Base-by-base conservation (phyloP, 1,140 invertebrate genomes). In the Drusus annulatus region DNA sequence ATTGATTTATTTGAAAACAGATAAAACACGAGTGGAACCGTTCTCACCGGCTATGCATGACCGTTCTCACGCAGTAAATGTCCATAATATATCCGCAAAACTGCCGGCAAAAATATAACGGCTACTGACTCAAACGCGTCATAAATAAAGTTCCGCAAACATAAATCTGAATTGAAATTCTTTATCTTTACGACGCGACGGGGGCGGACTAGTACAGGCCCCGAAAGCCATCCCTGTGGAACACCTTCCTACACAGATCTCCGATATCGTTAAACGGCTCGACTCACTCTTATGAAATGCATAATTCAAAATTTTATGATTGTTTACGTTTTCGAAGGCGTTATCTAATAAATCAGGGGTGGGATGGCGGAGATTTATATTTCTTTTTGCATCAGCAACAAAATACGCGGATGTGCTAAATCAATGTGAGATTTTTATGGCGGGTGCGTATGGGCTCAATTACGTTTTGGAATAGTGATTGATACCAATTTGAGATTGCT, bases 261-360 rank as follows among this genome's bases (percentile, higher is more conserved):
- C 60, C 50, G 69, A 74, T 74, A 74, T 74, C 52, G 69, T 74
- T 74, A 54, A 74, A 74, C 69, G 69, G 52, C 69, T 74, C 50
- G 50, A 62, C 60, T 63, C 73, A 56, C 52, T 45, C 8, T 75
- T 75, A 75, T 75, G 73, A 75, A 75, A 60, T 28, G 56, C 73
- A 75, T 75, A 75, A 75, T 75, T 75, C 73, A 75, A 75, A 56
- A 21, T 75, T 75, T 75, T 75, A 75, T 75, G 73, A 56, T 75
- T 69, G 73, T 75, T 75, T 75, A 75, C 73, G 73, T 58, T 75
- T 60, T 25, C 56, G 73, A 56, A 56, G 21, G 51, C 65, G 65
- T 50, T 69, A 69, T 69, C 65, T 69, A 69, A 69, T 69, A 69
- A 69, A 69, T 69, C 65, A 69, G 65, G 36, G 65, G 62, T 25